A percentile compares a stretch with the other conserved stretches of the same genome.
Evolutionary conservation across 2,888 invertebrate genomes (phyloP).

Genomic region (Hecatera dysodea): DNA sequence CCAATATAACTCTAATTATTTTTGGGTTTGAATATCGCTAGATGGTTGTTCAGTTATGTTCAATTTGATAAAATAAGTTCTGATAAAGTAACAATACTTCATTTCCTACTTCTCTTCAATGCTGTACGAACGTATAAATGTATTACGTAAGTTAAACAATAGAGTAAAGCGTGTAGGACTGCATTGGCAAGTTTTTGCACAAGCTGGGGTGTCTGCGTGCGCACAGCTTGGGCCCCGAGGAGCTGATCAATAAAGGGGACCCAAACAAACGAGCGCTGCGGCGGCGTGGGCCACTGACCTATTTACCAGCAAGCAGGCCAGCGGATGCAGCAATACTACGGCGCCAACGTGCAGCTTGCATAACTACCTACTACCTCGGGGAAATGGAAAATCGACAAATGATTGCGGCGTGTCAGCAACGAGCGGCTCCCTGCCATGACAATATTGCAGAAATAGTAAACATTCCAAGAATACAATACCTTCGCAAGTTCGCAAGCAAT

Average conservation of each 20-base stretch:
- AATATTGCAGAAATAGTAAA: slow-evolving; percentile 53
- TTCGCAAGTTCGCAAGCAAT: slow-evolving; percentile 21
- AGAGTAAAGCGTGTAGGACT: slow-evolving; percentile 59
- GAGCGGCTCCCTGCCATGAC: slow-evolving; percentile 27
- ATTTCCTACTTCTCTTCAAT: background rate
- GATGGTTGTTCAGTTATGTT: background rate
- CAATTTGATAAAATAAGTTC: background rate
- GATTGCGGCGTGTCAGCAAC: slow-evolving; percentile 23
- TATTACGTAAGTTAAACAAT: slow-evolving; percentile 55
- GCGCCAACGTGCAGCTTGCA: slow-evolving; percentile 61
- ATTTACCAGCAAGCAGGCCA: slow-evolving; percentile 76
- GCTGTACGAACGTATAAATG: slow-evolving; percentile 3
- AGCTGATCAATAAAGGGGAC: slow-evolving; percentile 86
- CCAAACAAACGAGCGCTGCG: slow-evolving; percentile 87
- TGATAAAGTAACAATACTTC: background rate
- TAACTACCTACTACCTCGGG: slow-evolving; percentile 43
- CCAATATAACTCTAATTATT: background rate
- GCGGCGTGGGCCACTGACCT: slow-evolving; percentile 86
- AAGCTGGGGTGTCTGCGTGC: slow-evolving; percentile 78
- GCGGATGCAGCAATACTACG: slow-evolving; percentile 70
- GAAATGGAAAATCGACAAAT: slow-evolving; percentile 46
- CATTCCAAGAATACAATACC: slow-evolving; percentile 47
- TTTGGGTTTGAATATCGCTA: background rate
- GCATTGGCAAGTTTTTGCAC: slow-evolving; percentile 69
- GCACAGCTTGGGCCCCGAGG: slow-evolving; percentile 72